Conservation (phyloP, 2,888 invertebrate genomes). For the Dinocampus coccinellae region DNA sequence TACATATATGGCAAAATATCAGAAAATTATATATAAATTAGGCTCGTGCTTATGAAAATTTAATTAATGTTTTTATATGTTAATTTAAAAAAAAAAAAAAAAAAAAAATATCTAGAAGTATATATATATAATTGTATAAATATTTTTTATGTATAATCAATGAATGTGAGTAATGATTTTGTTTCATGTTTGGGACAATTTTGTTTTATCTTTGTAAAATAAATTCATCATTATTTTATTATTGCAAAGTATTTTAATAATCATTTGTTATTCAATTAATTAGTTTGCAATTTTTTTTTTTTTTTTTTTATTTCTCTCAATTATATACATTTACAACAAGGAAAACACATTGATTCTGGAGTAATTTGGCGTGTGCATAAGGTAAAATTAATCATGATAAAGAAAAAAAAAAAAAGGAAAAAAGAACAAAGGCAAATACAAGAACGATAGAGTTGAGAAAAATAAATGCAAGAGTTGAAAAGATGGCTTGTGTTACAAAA, state of each 20-base stretch:
- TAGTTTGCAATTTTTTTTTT: no score
- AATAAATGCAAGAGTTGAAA: slow-evolving; percentile 39
- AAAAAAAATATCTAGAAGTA: slow-evolving; percentile 9
- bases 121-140: slow-evolving; percentile 17
- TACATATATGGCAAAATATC: not conserved
- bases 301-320: no score
- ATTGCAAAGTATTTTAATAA: slow-evolving; percentile 12
- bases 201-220: slow-evolving; percentile 55
- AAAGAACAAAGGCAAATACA: no score
- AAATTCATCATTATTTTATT: slow-evolving; percentile 66
- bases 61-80: slow-evolving; percentile 18
- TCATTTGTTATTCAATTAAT: not conserved
- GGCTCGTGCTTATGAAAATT: slow-evolving; percentile 47
- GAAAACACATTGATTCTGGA: not conserved
- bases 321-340: slow-evolving; percentile 7
- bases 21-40: slow-evolving; percentile 28
- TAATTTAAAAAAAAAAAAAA: not conserved
- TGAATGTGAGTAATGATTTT: not conserved
- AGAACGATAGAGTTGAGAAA: no score
- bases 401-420: slow-evolving; percentile 10
- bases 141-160: not conserved
- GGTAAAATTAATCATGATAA: slow-evolving; percentile 21
- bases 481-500: slow-evolving; percentile 62
- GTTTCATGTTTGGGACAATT: slow-evolving; percentile 1
- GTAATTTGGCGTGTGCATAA: not conserved